A percentile compares a stretch with the other conserved stretches of the same genome.
Evolutionary conservation across 1,140 invertebrate genomes (phyloP).

Genomic region (Pseudobourletiella spinata): DNA sequence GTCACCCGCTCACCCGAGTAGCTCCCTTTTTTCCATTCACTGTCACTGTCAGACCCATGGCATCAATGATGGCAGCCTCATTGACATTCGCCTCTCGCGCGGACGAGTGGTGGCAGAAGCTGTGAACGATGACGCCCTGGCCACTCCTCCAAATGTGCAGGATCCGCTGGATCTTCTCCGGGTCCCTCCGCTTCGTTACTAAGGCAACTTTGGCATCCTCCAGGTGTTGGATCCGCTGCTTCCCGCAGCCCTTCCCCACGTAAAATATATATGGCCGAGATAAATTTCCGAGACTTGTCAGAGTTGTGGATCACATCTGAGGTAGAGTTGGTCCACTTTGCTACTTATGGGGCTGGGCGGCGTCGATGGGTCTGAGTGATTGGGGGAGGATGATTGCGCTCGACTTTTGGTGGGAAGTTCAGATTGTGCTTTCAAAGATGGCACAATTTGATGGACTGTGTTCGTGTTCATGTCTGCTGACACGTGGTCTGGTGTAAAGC

Average conservation of each 20-base stretch:
- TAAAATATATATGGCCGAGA: constrained; percentile 31
- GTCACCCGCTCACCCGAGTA: constrained; percentile 11
- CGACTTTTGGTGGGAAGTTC: background rate
- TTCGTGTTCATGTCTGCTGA: background rate
- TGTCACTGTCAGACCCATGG: constrained; percentile 23
- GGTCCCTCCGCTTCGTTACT: background rate
- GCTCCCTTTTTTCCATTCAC: constrained; percentile 28
- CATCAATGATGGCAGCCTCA: constrained; percentile 34
- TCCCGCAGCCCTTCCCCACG: constrained; percentile 30
- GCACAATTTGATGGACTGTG: constrained; percentile 17
- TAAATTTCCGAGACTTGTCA: constrained; percentile 32
- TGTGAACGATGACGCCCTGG: constrained; percentile 18
- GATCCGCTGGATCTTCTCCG: constrained; percentile 26
- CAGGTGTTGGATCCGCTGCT: constrained; percentile 24
- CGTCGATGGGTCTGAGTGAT: constrained; percentile 24
- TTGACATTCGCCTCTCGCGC: constrained; percentile 31
- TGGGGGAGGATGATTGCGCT: constrained; percentile 31
- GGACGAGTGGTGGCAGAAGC: constrained; percentile 24
- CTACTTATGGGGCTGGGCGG: constrained; percentile 27
- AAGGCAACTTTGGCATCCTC: constrained; percentile 25
- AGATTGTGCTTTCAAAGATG: constrained; percentile 13
- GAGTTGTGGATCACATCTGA: constrained; percentile 21
- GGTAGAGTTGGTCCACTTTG: constrained; percentile 28
- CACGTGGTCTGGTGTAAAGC: constrained; percentile 5
- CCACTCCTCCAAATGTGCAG: constrained; percentile 30